A percentile compares a stretch with the other conserved stretches of the same genome.
Conservation (phyloP, 2,797 vertebrate species). For the Molossus alvarezi region DNA sequence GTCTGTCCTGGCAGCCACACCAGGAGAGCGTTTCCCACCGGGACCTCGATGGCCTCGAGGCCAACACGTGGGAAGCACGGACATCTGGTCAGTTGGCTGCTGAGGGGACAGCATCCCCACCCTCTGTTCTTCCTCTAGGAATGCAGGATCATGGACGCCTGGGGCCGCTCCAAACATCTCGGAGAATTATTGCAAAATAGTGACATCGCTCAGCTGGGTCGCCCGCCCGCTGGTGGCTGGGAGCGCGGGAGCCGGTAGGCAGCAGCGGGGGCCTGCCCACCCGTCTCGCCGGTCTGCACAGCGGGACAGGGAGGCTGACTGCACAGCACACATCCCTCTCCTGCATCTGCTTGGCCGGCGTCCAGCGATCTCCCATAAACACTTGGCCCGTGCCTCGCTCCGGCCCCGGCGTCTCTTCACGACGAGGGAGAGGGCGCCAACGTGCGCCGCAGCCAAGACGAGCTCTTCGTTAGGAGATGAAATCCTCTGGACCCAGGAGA, state of each 20-base stretch:
- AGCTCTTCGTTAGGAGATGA: not conserved
- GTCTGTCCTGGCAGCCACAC: not conserved
- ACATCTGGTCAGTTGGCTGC: constrained; percentile 71
- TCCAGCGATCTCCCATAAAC: constrained; percentile 10
- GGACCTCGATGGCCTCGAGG: constrained; percentile 30
- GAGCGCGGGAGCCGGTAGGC: not conserved
- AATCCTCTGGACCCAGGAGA: not conserved
- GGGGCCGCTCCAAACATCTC: not conserved
- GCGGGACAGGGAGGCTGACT: not conserved
- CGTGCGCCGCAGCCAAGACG: not conserved
- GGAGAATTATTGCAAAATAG: not conserved
- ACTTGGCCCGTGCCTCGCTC: not conserved
- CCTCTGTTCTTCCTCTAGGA: constrained; percentile 27
- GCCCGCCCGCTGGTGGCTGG: fast-evolving
- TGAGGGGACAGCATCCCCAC: not conserved
- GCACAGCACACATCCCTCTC: not conserved
- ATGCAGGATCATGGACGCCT: not conserved
- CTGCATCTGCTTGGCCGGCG: constrained; percentile 77
- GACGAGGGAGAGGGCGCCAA: not conserved
- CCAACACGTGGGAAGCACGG: constrained; percentile 47
- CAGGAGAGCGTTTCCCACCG: not conserved
- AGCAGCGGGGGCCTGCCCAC: fast-evolving
- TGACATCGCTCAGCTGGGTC: fast-evolving
- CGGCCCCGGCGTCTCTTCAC: not conserved
- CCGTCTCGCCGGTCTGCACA: fast-evolving